These are phyloP conservation scores for Kryptolebias marmoratus DNA, from an alignment of 2,113 vertebrate species.

Conservation along the genomic window DNA sequence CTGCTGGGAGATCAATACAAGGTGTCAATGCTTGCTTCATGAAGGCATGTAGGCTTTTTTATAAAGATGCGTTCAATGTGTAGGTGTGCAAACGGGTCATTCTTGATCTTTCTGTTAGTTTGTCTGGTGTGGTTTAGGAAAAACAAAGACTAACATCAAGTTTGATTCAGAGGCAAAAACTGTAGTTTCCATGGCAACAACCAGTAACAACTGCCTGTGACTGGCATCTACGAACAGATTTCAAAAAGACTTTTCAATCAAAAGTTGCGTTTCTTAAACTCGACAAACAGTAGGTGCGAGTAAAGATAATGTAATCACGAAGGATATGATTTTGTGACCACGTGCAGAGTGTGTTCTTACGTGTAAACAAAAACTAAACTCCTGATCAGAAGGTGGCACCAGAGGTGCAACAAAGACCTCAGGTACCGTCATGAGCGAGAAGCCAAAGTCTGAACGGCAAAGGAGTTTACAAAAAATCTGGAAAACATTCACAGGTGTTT, in stretches of 20 bases:
- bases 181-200: neutral
- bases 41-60: neutral
- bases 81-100: neutral
- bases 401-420: neutral
- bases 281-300: neutral
- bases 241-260: neutral
- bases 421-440: neutral
- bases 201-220: neutral
- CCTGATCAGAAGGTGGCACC: neutral
- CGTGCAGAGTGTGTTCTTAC: too few species aligned
- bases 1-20: neutral
- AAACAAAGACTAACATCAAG: neutral
- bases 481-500: too few species aligned
- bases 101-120: neutral
- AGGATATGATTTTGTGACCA: neutral
- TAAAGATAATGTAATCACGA: neutral
- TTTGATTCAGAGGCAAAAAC: neutral
- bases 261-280: neutral
- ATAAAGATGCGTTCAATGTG: neutral
- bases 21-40: neutral
- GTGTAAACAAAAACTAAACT: neutral
- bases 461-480: too few species aligned
- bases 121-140: neutral
- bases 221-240: neutral
- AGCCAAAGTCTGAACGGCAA: too few species aligned